phyloP scores from a whole-genome alignment of 1,140 invertebrate species.

The Anastrepha ludens region DNA sequence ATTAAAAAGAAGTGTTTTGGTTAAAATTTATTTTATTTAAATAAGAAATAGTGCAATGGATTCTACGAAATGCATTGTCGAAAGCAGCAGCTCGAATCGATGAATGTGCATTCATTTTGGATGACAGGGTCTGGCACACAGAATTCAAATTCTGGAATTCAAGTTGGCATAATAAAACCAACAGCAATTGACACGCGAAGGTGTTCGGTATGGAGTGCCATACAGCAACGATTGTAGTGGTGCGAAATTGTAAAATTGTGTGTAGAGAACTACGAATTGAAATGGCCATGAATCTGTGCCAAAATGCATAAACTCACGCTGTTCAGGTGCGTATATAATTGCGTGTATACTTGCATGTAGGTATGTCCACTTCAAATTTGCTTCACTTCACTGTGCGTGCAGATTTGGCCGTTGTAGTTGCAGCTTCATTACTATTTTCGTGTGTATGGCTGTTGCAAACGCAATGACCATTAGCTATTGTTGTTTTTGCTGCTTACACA shows the following conservation, averaged over 20 bases:
- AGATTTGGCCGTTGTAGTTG: background rate
- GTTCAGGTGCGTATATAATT: background rate
- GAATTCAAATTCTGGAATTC: background rate
- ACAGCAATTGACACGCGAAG: background rate
- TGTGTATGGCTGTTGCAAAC: background rate
- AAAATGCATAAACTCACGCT: constrained; percentile 7
- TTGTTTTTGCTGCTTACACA: background rate
- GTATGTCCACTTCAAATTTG: no score
- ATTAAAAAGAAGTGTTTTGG: no score
- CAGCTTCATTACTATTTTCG: background rate
- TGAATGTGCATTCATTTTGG: background rate
- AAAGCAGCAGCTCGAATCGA: background rate
- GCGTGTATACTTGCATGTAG: background rate
- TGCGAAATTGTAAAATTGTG: background rate
- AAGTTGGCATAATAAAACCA: background rate
- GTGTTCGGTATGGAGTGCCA: background rate
- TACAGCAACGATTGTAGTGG: background rate
- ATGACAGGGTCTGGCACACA: background rate
- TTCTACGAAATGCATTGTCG: background rate
- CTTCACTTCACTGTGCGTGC: no score
- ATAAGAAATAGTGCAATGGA: background rate
- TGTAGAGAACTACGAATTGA: background rate
- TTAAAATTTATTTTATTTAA: no score
- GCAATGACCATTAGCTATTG: background rate
- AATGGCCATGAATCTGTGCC: background rate